Evolutionary conservation across 2,888 invertebrate species (phyloP), one percentile per base, ranked within the genome.

Genomic region (Neoaliturus tenellus): DNA sequence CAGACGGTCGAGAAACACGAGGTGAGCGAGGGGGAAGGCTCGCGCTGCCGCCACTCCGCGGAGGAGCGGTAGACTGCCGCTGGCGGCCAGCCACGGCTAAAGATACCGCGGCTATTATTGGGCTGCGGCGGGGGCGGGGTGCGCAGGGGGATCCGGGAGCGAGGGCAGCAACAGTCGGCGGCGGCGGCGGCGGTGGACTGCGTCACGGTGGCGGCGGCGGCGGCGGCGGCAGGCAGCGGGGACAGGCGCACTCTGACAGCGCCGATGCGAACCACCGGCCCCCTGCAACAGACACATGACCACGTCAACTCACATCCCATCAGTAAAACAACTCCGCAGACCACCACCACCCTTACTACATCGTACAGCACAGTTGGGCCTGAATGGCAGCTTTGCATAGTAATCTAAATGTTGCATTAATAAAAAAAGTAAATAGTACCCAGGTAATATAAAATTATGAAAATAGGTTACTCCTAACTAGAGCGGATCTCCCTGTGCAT

Each of bases 41-140:
- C 75, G 39, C 51, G 78, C 55, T 85, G 85, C 84, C 83, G 81
- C 86, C 86, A 86, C 85, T 87, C 84, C 84, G 86, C 85, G 25
- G 86, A 81, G 82, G 87, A 86, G 80, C 87, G 87, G 84, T 87
- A 87, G 31, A 88, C 87, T 87, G 92, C 91, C 92, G 92, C 87
- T 87, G 92, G 91, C 92, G 92, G 88, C 91, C 91, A 90, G 88
- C 87, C 90, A 92, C 91, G 86, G 87, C 88, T 87, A 88, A 87
- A 88, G 85, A 87, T 86, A 83, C 87, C 84, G 83, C 86, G 86
- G 86, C 87, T 88, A 88, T 87, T 88, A 86, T 86, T 88, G 87
- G 88, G 82, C 62, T 69, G 81, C 33, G 86, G 83, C 71, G 85
- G 82, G 82, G 86, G 81, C 69, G 86, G 86, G 55, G 55, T 55